Evolutionary conservation across 1,140 invertebrate genomes (phyloP), one percentile per base, ranked within the genome.

Genomic region (Catajapyx aquilonaris): DNA sequence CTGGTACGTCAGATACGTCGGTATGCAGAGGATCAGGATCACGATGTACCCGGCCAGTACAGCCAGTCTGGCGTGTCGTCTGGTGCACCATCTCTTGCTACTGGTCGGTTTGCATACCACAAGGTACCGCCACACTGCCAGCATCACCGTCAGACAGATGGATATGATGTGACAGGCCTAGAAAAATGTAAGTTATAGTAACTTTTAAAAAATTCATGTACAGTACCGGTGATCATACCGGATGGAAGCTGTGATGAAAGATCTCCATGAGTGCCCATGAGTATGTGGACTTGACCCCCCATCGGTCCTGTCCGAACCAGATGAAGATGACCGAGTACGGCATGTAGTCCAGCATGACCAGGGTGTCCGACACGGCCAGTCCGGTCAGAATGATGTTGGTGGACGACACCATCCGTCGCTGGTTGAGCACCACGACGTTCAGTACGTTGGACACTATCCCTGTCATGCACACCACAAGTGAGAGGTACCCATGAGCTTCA

Each of bases 401-500:
- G 65, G 1, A 70, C 53, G 30, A 70, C 64, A 32, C 50, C 52
- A 45, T 70, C 70, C 10, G 65, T 66, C 4, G 68, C 15, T 64
- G 46, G 1, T 67, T 68, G 2, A 71, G 47, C 9, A 71, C 65
- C 4, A 63, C 52, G n/a, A 70, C 62, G 43, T 67, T 71, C 11
- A 68, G 54, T 5, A 66, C 42, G 46, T 70, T 70, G 39, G 64
- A 60, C 20, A 67, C 45, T 21, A 67, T 57, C 34, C 67, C 68
- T 37, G 66, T 58, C 5, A 59, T 43, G 40, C 68, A 71, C 1
- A 71, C 57, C 4, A 57, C 44, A 2, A 67, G 43, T 30, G 60
- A 59, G 3, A 68, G 38, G 44, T 65, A 65, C 1, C 64, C 68
- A 49, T 70, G 68, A n/a, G n/a, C n/a, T n/a, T n/a, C n/a, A n/a